These are phyloP conservation scores for Pterocles burchelli DNA, from an alignment of 2,113 vertebrate species.

Conservation along the genomic window DNA sequence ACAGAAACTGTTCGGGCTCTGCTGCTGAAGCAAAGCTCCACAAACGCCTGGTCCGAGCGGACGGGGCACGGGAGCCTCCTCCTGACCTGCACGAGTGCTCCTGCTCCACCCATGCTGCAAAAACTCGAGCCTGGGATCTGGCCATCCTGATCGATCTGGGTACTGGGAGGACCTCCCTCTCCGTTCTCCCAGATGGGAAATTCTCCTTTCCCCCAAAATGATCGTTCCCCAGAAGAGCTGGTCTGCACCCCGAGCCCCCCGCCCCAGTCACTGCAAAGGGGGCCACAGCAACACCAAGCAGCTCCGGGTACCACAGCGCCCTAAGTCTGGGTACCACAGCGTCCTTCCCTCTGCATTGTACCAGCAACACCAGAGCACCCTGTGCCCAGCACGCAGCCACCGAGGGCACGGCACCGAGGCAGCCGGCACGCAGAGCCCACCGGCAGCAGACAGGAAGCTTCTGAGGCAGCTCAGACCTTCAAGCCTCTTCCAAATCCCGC, in stretches of 20 bases:
- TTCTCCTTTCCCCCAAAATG: background rate
- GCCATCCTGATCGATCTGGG: background rate
- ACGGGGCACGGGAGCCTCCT: background rate
- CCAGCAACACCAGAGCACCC: background rate
- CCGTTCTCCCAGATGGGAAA: background rate
- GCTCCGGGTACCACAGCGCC: rapidly evolving
- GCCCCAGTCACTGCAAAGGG: rapidly evolving
- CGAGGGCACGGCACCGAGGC: rapidly evolving
- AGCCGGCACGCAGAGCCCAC: background rate
- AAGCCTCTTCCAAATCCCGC: background rate
- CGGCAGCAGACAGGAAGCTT: background rate
- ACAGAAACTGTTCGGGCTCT: background rate
- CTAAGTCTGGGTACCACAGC: rapidly evolving
- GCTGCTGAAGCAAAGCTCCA: background rate
- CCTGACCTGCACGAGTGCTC: background rate
- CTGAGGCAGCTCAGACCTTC: background rate
- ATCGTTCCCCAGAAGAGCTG: background rate
- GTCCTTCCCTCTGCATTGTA: rapidly evolving
- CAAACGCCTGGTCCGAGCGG: background rate
- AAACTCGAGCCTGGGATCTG: background rate
- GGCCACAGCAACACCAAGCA: too few species aligned
- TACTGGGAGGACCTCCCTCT: background rate
- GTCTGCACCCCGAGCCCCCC: rapidly evolving
- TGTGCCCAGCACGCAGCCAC: background rate
- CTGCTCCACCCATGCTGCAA: background rate